Conservation (phyloP, 1,140 invertebrate species). For the Homalodisca vitripennis region DNA sequence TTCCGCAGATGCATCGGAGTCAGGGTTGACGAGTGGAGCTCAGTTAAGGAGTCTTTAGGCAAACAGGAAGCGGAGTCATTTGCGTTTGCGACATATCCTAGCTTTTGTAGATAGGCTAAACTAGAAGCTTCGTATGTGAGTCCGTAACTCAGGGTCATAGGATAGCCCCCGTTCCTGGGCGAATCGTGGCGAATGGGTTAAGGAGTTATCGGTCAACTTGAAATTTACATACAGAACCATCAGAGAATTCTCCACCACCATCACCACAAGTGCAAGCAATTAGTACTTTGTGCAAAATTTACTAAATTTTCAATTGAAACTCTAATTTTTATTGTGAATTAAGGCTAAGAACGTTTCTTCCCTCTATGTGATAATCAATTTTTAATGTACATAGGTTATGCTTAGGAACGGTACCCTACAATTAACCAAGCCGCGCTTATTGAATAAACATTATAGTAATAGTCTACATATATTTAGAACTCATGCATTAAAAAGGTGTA, state of each 20-base stretch:
- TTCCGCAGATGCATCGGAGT: conserved; percentile 99
- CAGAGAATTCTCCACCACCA: not conserved
- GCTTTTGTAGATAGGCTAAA: conserved; percentile 15
- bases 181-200: conserved; percentile 11
- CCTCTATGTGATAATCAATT: too few relatives aligned
- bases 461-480: too few relatives aligned
- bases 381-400: too few relatives aligned
- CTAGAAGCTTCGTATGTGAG: conserved; percentile 20
- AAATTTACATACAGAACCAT: conserved; percentile 2
- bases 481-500: too few relatives aligned
- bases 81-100: conserved; percentile 11
- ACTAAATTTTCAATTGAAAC: too few relatives aligned
- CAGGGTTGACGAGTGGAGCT: conserved; percentile 82
- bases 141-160: conserved; percentile 5
- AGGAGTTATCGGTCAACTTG: too few relatives aligned
- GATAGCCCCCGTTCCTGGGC: not conserved
- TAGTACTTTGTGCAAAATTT: too few relatives aligned
- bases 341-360: too few relatives aligned
- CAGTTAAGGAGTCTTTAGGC: conserved; percentile 41
- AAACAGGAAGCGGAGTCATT: conserved; percentile 9
- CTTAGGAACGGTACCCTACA: too few relatives aligned
- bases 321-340: too few relatives aligned
- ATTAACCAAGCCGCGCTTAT: too few relatives aligned
- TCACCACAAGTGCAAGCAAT: not conserved
- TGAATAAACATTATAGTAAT: too few relatives aligned